Conservation (phyloP, 2,113 vertebrate species). For the Pterocles burchelli region DNA sequence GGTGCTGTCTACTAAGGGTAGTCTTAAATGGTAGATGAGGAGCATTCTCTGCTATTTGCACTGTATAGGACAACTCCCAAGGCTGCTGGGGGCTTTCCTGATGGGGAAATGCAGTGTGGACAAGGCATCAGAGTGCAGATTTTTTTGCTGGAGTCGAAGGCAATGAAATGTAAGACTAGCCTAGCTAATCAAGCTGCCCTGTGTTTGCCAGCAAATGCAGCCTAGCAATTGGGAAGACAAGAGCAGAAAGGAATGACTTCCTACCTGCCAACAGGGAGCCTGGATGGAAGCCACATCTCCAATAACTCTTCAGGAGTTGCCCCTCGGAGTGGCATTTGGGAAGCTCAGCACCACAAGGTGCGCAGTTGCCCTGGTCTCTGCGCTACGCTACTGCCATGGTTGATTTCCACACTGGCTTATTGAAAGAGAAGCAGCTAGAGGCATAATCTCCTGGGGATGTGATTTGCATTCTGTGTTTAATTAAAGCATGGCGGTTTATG, state of each 20-base stretch:
- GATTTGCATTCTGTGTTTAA: conserved; percentile 44
- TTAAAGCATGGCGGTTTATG: conserved; percentile 32
- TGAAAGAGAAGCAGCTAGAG: neutral
- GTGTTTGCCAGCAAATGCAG: neutral
- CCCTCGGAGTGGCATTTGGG: neutral
- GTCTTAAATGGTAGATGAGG: neutral
- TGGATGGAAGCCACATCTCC: accelerated
- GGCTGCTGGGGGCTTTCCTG: neutral
- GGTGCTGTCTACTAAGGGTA: neutral
- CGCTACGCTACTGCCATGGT: accelerated
- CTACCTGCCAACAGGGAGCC: neutral
- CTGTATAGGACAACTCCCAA: neutral
- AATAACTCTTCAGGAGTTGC: neutral
- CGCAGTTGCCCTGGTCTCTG: neutral
- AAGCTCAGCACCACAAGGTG: neutral
- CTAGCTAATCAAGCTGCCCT: neutral
- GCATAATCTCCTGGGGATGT: neutral
- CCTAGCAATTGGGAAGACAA: neutral
- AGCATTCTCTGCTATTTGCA: neutral
- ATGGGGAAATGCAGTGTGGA: neutral
- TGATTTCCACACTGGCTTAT: neutral
- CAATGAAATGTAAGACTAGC: neutral
- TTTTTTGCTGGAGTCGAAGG: neutral
- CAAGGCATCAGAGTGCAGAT: neutral
- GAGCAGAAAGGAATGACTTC: neutral